These are phyloP conservation scores for Oppia nitens DNA, from an alignment of 1,140 invertebrate species.

Conservation along the genomic window DNA sequence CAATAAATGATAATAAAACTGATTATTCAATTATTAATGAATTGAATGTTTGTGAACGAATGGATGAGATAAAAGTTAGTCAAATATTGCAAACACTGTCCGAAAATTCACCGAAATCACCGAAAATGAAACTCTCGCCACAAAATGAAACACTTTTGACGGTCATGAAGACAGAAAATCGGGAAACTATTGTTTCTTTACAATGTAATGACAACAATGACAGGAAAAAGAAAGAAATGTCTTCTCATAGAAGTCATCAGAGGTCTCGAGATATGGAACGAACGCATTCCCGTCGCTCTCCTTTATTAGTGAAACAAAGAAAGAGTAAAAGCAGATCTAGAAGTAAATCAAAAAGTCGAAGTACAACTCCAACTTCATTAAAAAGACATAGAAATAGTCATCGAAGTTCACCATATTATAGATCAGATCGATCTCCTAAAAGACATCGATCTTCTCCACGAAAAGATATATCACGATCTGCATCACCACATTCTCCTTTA, in stretches of 20 bases:
- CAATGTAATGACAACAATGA: slow-evolving; percentile 6
- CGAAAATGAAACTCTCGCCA: not conserved
- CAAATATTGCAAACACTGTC: not conserved
- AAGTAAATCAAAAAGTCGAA: not conserved
- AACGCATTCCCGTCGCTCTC: slow-evolving; percentile 5
- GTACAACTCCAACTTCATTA: not conserved
- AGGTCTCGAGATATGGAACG: slow-evolving; percentile 3
- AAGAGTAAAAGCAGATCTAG: not conserved
- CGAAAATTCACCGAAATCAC: not conserved
- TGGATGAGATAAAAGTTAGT: not conserved
- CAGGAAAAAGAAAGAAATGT: not conserved
- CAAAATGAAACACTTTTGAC: not conserved
- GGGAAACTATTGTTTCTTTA: not conserved
- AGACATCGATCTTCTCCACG: not conserved
- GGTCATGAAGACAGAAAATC: not conserved
- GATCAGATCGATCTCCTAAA: not conserved
- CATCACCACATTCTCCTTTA: not conserved
- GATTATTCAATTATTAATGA: not conserved
- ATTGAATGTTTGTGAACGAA: not conserved
- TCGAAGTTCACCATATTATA: not conserved
- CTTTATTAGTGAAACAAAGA: not conserved
- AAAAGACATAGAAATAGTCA: not conserved
- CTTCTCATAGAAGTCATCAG: slow-evolving; percentile 3
- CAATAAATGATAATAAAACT: not conserved
- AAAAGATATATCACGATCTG: not conserved